Evolutionary conservation across 2,113 vertebrate genomes (phyloP), one percentile per base, ranked within the genome.

Genomic region (Macaca nemestrina): DNA sequence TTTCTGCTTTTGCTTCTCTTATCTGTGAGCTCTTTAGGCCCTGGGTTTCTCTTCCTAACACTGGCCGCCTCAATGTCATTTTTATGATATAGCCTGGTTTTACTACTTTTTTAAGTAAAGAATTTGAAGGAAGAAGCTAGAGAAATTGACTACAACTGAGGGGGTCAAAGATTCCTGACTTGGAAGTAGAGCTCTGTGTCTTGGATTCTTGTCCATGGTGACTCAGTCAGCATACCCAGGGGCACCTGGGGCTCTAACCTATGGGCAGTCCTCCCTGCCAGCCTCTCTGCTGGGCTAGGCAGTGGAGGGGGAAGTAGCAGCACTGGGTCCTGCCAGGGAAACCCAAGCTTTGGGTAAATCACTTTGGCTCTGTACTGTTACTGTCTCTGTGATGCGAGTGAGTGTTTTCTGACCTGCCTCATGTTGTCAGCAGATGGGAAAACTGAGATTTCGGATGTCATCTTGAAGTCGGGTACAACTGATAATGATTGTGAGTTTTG

Each of bases 191-290:
- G 12, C 30, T 87, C 25, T 22, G 9, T 14, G 40, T 87, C 14
- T 14, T 61, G 59, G 57, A 27, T 72, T 61, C 75, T 52, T 87
- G 43, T 79, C 57, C 27, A 0, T 32, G 35, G 2, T 57, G 40
- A 43, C 5, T 10, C 22, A 43, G 4, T 43, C 22, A 4, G 55
- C 23, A 27, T 55, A 12, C 8, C 48, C 48, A 59, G 45, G 14
- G 10, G 2, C 6, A 8, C 1, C n/a, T 85, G 22, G 59, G 27
- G 1, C 79, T 57, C 0, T 27, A 27, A 14, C 18, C 23, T 20
- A 27, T 20, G 20, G 40, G 6, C 35, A 23, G 40, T 55, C 4
- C 22, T 48, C n/a, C 30, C 23, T 57, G 43, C 25, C 64, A 70
- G 5, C 11, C 8, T 18, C 40, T 59, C 38, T 17, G 16, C 38